Conservation (phyloP, 2,888 invertebrate genomes). For the Trissoscelio sp. region DNA sequence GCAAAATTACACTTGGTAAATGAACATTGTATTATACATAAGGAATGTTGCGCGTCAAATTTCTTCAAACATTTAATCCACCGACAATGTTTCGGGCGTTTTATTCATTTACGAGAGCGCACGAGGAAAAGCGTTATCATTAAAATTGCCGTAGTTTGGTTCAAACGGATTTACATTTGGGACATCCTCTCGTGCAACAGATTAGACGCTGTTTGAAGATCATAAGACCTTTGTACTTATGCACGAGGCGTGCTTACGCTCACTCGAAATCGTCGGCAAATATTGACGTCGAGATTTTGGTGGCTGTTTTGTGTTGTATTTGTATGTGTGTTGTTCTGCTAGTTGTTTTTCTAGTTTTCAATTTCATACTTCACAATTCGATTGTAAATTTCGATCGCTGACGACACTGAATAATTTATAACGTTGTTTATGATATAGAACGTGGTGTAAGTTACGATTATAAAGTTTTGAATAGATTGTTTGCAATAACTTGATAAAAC, state of each 20-base stretch:
- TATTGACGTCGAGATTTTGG: slow-evolving; percentile 10
- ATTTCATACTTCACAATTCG: slow-evolving; percentile 8
- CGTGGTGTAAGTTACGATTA: slow-evolving; percentile 10
- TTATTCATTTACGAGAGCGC: slow-evolving; percentile 23
- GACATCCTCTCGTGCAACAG: slow-evolving; percentile 18
- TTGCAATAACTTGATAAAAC: slow-evolving; percentile 50
- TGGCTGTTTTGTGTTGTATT: background rate
- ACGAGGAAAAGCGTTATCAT: slow-evolving; percentile 19
- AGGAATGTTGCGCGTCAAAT: slow-evolving; percentile 38
- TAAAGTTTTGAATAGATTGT: slow-evolving; percentile 45
- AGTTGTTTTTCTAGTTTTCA: background rate
- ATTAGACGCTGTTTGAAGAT: slow-evolving; percentile 29
- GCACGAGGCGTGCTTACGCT: background rate
- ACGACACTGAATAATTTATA: slow-evolving; percentile 35
- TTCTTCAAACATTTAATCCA: slow-evolving; percentile 47
- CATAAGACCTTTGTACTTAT: slow-evolving; percentile 17
- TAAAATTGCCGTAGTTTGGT: slow-evolving; percentile 30
- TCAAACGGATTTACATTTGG: slow-evolving; percentile 12
- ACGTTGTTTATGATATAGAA: slow-evolving; percentile 14
- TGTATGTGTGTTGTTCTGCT: no score
- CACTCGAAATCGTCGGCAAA: slow-evolving; percentile 5
- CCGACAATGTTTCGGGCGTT: slow-evolving; percentile 20
- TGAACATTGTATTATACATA: slow-evolving; percentile 43
- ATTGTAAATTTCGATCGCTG: slow-evolving; percentile 21
- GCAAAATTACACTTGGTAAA: slow-evolving; percentile 52